Percentiles rank a stretch among this genome's conserved stretches.
Conservation (phyloP, 1,140 invertebrate species). For the Nasonia longicornis region DNA sequence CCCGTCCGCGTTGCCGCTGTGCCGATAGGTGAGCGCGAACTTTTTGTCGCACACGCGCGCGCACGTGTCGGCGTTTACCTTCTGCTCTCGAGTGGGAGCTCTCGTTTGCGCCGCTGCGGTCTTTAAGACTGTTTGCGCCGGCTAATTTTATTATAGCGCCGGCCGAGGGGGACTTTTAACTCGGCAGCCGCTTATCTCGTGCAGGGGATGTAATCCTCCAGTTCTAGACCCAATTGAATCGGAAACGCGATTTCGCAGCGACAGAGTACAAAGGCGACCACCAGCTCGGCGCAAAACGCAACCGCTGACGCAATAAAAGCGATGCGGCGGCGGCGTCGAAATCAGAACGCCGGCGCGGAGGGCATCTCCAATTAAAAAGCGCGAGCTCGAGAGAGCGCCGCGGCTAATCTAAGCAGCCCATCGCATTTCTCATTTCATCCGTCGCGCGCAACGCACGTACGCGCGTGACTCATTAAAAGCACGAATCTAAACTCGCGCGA, state of each 20-base stretch:
- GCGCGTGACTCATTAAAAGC: conserved; percentile 31
- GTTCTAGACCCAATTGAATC: no score
- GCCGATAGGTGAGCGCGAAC: neutral
- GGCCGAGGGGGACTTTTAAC: neutral
- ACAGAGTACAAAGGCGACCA: no score
- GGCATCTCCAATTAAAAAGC: conserved; percentile 21
- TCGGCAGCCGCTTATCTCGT: neutral
- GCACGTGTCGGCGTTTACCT: conserved; percentile 9
- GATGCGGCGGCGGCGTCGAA: conserved; percentile 1
- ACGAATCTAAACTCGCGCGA: conserved; percentile 24
- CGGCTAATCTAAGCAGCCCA: conserved; percentile 19
- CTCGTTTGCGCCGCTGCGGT: neutral
- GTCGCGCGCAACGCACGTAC: neutral
- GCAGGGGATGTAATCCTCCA: no score
- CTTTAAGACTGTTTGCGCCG: neutral
- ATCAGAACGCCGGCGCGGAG: neutral
- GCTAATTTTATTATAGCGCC: neutral
- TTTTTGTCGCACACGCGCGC: neutral
- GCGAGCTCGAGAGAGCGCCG: neutral
- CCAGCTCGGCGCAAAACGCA: no score
- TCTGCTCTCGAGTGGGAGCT: neutral
- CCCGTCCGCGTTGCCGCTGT: neutral
- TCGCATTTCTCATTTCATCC: conserved; percentile 33
- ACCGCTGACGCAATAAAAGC: neutral
- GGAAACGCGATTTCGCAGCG: no score